These are phyloP conservation scores for Chamaetylas fuelleborni DNA, from an alignment of 2,113 vertebrate species.

Conservation along the genomic window DNA sequence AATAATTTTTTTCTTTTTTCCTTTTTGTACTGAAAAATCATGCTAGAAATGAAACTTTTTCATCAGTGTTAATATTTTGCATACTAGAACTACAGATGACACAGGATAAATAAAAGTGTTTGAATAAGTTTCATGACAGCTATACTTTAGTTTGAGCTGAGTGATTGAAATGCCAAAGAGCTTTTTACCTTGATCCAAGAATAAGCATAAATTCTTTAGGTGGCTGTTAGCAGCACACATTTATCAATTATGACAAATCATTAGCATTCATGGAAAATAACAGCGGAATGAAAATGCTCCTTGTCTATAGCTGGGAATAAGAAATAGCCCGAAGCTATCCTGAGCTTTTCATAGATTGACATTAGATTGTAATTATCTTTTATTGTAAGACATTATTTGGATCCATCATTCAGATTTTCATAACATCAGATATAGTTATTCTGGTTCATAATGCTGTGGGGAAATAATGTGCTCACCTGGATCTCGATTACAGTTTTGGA, in stretches of 20 bases:
- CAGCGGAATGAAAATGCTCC: neutral
- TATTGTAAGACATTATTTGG: neutral
- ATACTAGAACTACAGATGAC: neutral
- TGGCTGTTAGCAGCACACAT: neutral
- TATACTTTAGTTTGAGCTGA: neutral
- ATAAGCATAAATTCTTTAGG: neutral
- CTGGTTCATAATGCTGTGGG: neutral
- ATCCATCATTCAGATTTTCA: neutral
- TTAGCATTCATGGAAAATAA: neutral
- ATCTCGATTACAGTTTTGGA: neutral
- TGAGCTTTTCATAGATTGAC: neutral
- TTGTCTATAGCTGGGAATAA: neutral
- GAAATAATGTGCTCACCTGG: neutral
- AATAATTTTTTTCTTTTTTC: neutral
- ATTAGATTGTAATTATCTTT: neutral
- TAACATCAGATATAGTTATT: neutral
- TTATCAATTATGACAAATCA: neutral
- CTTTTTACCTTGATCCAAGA: neutral
- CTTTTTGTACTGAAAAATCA: neutral
- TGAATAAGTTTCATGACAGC: neutral
- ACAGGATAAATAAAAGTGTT: neutral
- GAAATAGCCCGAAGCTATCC: neutral
- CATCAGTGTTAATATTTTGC: neutral
- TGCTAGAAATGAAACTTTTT: neutral
- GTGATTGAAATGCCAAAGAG: neutral